Base-by-base conservation (phyloP, 1,140 invertebrate genomes). In the Galendromus occidentalis region DNA sequence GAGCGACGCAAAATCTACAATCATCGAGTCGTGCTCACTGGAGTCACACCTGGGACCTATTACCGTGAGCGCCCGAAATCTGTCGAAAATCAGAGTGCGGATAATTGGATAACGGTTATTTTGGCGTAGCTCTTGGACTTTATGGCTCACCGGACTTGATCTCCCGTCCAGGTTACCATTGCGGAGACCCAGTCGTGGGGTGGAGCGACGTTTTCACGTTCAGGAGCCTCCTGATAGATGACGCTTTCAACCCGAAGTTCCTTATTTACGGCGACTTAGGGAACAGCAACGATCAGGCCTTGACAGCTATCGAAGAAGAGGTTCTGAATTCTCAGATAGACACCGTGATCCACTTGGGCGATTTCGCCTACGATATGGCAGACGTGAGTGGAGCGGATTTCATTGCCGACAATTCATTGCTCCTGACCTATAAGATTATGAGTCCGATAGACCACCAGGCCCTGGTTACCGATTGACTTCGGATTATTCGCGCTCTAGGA, bases 251-350 rank as follows among this genome's bases (percentile, higher is more conserved):
- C 18, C 63, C 18, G 41, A 20, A 64, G 28, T 22, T 64, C 63
- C 18, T 20, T 7, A 82, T 95, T 66, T 94, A 85, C 73, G 91
- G 90, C 0, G 91, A 94, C 75, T 84, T 94, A 84, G 91, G 91
- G 5, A 89, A 86, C 76, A 83, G 83, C 69, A 93, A 94, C 78
- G 87, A 87, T 25, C 72, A 75, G 66, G 88, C 88, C 18, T 77
- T 94, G 47, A 79, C 83, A 0, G 78, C 85, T 59, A 75, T 96
- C 41, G 87, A 91, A 74, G 76, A 85, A 69, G 91, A 95, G 71
- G 82, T 85, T 0, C 82, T 89, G 71, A 76, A 78, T 42, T 85
- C 82, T 9, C 75, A 83, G 70, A 92, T 89, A 75, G 88, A 96
- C 79, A 81, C 86, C 67, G 83, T 90, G 65, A 79, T 95, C 64